Evolutionary conservation across 2,113 vertebrate genomes (phyloP).

Genomic region (Stictonetta naevosa): DNA sequence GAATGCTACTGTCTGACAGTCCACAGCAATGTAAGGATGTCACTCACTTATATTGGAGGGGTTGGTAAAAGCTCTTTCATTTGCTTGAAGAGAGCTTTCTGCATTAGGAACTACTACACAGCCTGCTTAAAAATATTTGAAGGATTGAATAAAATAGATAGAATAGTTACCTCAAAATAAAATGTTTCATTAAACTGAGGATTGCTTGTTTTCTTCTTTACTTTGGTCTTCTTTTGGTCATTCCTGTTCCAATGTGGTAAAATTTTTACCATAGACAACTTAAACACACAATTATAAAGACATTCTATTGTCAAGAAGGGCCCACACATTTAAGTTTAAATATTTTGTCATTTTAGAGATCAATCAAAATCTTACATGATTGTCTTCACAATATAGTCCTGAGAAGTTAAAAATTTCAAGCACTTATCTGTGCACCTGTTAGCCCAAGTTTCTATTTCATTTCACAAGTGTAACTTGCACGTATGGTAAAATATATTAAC

Average conservation of each 20-base stretch:
- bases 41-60: background rate
- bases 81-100: background rate
- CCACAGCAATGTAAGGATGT: background rate
- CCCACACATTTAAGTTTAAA: constrained; percentile 11
- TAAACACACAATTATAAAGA: constrained; percentile 79
- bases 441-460: background rate
- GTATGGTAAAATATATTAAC: background rate
- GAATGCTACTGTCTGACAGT: background rate
- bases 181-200: constrained; percentile 97
- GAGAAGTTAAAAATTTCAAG: background rate
- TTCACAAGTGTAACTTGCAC: background rate
- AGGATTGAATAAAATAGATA: background rate
- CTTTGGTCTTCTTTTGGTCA: constrained; percentile 99
- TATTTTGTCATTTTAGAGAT: background rate
- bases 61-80: background rate
- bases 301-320: constrained; percentile 71
- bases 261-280: constrained; percentile 82
- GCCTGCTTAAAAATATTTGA: background rate
- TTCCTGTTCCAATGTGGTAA: constrained; percentile 86
- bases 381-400: background rate
- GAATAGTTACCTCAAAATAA: constrained; percentile 91
- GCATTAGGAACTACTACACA: background rate
- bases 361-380: too few species aligned
- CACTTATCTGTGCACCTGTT: fast-evolving
- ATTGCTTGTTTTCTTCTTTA: constrained; percentile 99